Conservation (phyloP, 2,113 vertebrate genomes). For the Peromyscus californicus region DNA sequence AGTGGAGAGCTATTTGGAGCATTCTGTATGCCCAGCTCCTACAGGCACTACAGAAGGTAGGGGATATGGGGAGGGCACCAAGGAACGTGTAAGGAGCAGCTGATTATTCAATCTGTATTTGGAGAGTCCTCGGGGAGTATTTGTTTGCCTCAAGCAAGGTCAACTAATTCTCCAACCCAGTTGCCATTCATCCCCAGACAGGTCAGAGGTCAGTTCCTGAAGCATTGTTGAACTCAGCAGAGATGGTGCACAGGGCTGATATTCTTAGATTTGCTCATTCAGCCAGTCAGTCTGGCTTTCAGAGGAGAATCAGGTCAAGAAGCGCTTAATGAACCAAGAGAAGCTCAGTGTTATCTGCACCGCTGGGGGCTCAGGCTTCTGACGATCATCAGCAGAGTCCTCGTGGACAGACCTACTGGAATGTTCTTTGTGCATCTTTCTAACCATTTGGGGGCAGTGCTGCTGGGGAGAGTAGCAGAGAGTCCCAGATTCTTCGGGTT, state of each 20-base stretch:
- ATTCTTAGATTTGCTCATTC: slow-evolving; percentile 81
- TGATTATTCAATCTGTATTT: background rate
- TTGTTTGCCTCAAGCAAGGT: slow-evolving; percentile 58
- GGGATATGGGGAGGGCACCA: background rate
- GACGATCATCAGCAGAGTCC: background rate
- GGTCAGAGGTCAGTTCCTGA: slow-evolving; percentile 73
- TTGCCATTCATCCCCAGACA: slow-evolving; percentile 67
- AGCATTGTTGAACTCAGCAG: slow-evolving; percentile 74
- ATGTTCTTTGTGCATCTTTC: background rate
- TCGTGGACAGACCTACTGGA: background rate
- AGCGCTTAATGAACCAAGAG: slow-evolving; percentile 64
- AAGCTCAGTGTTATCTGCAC: background rate
- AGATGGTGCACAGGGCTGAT: slow-evolving; percentile 62
- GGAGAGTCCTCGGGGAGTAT: slow-evolving; percentile 42
- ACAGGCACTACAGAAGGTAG: background rate
- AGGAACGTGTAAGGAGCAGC: background rate
- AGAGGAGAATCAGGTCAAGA: slow-evolving; percentile 81
- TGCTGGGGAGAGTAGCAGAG: background rate
- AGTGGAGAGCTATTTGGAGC: background rate
- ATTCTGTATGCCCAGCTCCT: background rate
- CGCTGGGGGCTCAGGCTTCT: background rate
- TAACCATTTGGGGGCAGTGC: background rate
- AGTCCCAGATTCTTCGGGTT: background rate
- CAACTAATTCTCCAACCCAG: slow-evolving; percentile 63
- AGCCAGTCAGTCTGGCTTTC: slow-evolving; percentile 77